These are phyloP conservation scores for Ameiurus melas DNA, from an alignment of 2,113 vertebrate species.

Conservation along the genomic window DNA sequence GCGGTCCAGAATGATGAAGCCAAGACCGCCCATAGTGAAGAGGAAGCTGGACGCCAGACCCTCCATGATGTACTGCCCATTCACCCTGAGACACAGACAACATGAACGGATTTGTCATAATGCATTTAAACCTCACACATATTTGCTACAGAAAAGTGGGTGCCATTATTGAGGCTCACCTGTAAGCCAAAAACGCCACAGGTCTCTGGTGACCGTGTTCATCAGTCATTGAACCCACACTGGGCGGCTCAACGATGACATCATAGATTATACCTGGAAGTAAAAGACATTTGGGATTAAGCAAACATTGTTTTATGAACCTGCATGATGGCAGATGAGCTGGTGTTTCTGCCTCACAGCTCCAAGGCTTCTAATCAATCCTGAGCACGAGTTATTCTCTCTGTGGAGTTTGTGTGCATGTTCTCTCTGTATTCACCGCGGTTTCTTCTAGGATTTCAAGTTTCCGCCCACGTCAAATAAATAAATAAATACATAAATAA, in stretches of 20 bases:
- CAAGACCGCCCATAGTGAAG: conserved; percentile 97
- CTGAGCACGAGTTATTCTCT: background rate
- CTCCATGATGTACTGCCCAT: conserved; percentile 99
- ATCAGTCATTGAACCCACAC: conserved; percentile 98
- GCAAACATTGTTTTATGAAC: background rate
- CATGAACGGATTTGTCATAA: background rate
- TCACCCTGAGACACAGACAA: conserved; percentile 77
- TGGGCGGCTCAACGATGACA: conserved; percentile 98
- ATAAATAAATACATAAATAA: too few relatives aligned
- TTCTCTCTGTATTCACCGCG: background rate
- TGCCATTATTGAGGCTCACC: conserved; percentile 64
- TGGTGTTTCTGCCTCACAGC: background rate
- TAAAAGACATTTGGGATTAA: conserved; percentile 20
- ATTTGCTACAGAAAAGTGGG: background rate
- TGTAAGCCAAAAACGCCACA: conserved; percentile 96
- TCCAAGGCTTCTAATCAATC: background rate
- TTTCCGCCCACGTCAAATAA: background rate
- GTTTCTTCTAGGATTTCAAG: background rate
- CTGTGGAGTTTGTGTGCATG: background rate
- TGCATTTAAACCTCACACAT: background rate
- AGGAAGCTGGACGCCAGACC: conserved; percentile 97
- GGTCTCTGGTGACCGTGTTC: conserved; percentile 97
- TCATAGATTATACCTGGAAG: conserved; percentile 94
- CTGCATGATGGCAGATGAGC: background rate
- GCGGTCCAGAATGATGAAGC: conserved; percentile 96